These are phyloP conservation scores for Pica pica DNA, from an alignment of 2,113 vertebrate genomes.

Conservation along the genomic window DNA sequence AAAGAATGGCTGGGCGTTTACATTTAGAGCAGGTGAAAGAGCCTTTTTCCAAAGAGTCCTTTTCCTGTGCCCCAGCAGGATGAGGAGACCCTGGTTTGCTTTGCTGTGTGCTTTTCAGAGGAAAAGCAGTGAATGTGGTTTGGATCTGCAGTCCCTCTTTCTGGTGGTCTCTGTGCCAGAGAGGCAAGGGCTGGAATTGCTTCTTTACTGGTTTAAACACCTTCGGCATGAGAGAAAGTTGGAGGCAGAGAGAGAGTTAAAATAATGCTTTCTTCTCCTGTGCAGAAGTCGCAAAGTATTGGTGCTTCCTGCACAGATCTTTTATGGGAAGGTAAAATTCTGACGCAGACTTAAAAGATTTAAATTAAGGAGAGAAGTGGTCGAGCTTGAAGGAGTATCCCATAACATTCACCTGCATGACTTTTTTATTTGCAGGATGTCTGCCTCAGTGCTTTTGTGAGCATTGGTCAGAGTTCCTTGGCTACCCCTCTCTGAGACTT, in stretches of 20 bases:
- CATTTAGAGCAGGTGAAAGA: background rate
- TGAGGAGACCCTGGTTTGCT: background rate
- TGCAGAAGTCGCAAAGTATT: background rate
- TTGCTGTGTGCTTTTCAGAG: background rate
- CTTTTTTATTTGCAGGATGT: background rate
- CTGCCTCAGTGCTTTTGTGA: background rate
- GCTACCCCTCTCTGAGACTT: background rate
- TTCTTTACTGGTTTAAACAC: background rate
- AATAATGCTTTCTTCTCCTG: background rate
- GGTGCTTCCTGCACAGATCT: background rate
- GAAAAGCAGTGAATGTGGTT: accelerated
- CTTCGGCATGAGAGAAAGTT: background rate
- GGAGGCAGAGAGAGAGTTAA: background rate
- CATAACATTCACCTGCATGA: background rate
- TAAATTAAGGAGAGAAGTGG: background rate
- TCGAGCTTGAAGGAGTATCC: background rate
- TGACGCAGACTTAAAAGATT: background rate
- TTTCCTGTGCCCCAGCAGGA: background rate
- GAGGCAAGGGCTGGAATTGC: background rate
- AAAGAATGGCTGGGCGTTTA: background rate
- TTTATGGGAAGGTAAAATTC: background rate
- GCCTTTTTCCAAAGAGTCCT: background rate
- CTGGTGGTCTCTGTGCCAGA: background rate
- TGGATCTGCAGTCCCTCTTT: background rate
- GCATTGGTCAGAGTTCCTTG: background rate